These are phyloP conservation scores for Clarias batrachus DNA, from an alignment of 2,113 vertebrate species.

Conservation along the genomic window DNA sequence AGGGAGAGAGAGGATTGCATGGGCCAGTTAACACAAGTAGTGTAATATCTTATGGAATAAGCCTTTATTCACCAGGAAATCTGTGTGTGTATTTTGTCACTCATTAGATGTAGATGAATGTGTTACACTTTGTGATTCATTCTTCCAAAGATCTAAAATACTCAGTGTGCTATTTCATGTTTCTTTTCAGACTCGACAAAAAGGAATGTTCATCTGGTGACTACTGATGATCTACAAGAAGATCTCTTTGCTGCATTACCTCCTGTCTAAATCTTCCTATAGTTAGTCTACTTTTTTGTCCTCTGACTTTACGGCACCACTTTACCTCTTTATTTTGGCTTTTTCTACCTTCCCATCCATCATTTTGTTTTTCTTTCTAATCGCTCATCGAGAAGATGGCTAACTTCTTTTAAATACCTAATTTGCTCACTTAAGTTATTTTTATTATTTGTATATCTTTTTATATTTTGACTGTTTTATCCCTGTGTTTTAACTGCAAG, in stretches of 20 bases:
- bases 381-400: background rate
- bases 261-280: background rate
- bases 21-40: too few relatives aligned
- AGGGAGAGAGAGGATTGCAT: too few relatives aligned
- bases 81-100: background rate
- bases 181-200: conserved; percentile 37
- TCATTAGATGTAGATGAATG: background rate
- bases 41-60: background rate
- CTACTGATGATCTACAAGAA: background rate
- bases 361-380: background rate
- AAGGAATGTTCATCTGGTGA: background rate
- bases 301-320: background rate
- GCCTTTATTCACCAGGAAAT: background rate
- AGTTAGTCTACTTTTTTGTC: background rate
- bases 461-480: background rate
- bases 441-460: background rate
- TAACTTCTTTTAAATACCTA: background rate
- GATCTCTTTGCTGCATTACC: background rate
- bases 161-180: background rate
- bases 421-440: background rate
- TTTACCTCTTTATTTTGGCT: background rate
- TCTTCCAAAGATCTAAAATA: background rate
- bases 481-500: background rate
- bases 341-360: background rate
- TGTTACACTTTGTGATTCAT: background rate